Percentiles rank a stretch among this genome's conserved stretches.
Conservation (phyloP, 2,888 invertebrate species). For the Calliphora vomitoria region DNA sequence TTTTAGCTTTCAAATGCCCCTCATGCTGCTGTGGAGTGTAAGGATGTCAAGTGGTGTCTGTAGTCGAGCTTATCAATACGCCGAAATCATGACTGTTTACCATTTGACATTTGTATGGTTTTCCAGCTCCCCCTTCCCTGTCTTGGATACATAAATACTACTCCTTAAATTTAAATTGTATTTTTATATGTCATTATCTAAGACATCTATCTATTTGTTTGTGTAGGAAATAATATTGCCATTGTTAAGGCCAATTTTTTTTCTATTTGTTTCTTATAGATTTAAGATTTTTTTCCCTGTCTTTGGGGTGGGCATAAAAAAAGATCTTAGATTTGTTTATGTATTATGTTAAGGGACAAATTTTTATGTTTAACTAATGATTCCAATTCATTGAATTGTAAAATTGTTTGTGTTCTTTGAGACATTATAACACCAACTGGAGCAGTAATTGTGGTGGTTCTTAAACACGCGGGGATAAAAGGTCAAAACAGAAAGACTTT, state of each 20-base stretch:
- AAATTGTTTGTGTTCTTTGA: conserved; percentile 60
- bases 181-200: conserved; percentile 71
- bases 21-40: not conserved
- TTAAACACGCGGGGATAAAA: not conserved
- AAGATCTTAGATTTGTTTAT: conserved; percentile 49
- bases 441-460: conserved; percentile 34
- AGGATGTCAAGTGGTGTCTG: conserved; percentile 78
- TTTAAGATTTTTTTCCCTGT: conserved; percentile 40
- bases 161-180: conserved; percentile 67
- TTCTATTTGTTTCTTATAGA: conserved; percentile 47
- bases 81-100: conserved; percentile 61
- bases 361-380: conserved; percentile 69
- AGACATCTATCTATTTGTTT: conserved; percentile 67
- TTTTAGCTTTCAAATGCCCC: conserved; percentile 20
- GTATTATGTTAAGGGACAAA: conserved; percentile 31
- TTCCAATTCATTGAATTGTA: conserved; percentile 71
- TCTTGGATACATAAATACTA: no score
- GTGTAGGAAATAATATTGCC: conserved; percentile 23
- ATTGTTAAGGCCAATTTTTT: conserved; percentile 45
- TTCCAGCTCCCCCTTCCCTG: not conserved
- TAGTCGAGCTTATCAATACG: conserved; percentile 70
- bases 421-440: conserved; percentile 60
- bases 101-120: conserved; percentile 67
- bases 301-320: not conserved
- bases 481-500: not conserved